A percentile compares a stretch with the other conserved stretches of the same genome.
Evolutionary conservation across 1,140 invertebrate species (phyloP).

Genomic region (Drosophila guanche): DNA sequence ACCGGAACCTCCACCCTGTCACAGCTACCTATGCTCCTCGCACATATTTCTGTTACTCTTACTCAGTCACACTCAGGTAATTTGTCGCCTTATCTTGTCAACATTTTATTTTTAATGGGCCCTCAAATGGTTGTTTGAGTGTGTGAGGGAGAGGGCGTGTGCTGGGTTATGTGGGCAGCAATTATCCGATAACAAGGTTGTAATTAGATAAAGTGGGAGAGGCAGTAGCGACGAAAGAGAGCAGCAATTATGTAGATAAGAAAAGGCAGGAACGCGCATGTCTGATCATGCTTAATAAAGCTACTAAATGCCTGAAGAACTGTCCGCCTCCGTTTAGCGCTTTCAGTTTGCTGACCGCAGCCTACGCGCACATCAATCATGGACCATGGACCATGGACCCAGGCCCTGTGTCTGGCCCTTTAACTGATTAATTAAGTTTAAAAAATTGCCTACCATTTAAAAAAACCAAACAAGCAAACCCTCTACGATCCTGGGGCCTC

Average conservation of each 20-base stretch:
- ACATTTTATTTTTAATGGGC: slow-evolving; percentile 49
- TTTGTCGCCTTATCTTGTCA: slow-evolving; percentile 80
- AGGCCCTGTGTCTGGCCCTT: slow-evolving; percentile 18
- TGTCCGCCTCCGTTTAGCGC: slow-evolving; percentile 57
- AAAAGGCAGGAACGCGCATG: too few species aligned
- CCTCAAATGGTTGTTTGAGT: background rate
- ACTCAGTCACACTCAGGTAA: slow-evolving; percentile 45
- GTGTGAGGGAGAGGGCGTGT: slow-evolving; percentile 6
- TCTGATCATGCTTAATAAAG: slow-evolving; percentile 34
- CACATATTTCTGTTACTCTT: background rate
- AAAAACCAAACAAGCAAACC: slow-evolving; percentile 44
- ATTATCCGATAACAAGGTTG: slow-evolving; percentile 50
- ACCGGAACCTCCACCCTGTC: slow-evolving; percentile 39
- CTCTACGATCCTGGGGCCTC: slow-evolving; percentile 16
- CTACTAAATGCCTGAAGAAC: slow-evolving; percentile 35
- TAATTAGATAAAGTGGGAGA: slow-evolving; percentile 37
- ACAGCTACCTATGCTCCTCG: background rate
- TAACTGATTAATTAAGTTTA: slow-evolving; percentile 77
- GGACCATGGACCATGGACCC: background rate
- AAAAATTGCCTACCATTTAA: slow-evolving; percentile 75
- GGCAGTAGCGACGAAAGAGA: too few species aligned
- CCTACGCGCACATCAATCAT: slow-evolving; percentile 61
- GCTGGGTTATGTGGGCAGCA: slow-evolving; percentile 51
- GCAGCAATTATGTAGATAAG: too few species aligned
- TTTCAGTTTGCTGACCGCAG: slow-evolving; percentile 29